Base-by-base conservation (phyloP, 2,113 vertebrate genomes). In the Cheilinus undulatus region DNA sequence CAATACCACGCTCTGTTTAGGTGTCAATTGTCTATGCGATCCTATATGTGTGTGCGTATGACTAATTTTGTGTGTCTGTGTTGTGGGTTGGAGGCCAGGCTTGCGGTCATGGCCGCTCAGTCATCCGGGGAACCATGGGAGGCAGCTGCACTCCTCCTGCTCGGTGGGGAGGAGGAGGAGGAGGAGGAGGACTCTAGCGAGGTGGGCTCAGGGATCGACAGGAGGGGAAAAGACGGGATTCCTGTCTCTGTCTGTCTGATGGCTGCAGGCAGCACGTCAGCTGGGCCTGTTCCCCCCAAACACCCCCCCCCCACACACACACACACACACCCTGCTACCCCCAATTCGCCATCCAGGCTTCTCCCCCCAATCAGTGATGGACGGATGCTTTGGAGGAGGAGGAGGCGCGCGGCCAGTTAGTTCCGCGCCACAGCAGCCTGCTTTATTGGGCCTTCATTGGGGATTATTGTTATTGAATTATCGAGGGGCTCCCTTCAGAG, bases 401-500 rank as follows among this genome's bases (percentile, higher is more conserved):
- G 78, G 76, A n/a, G 78, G 80, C 23, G 42, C 78, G 57, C 26
- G 68, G 80, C 79, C 86, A 40, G 89, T 93, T 90, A 83, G 91
- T 88, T 92, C 83, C 76, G 28, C 81, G 84, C 88, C 76, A 66
- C 73, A 73, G 83, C 82, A 28, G 72, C 26, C 73, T 76, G 79
- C 84, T 89, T 91, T 88, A 87, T 90, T 88, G 81, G 85, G 82
- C 82, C 71, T 87, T 91, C 89, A 92, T 88, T 92, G 90, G 87
- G 91, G 91, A 92, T 94, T 92, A 92, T 91, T 91, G 89, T 93
- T 93, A 93, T 93, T 93, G 91, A 93, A 93, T 94, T 93, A 93
- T 91, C 87, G 85, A 78, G 84, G 85, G 79, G 78, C 89, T 85
- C 84, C 78, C 69, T 54, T 80, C 48, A 66, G 72, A 72, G 58